These are phyloP conservation scores for Abramis brama DNA, from an alignment of 2,113 vertebrate species.

Conservation along the genomic window DNA sequence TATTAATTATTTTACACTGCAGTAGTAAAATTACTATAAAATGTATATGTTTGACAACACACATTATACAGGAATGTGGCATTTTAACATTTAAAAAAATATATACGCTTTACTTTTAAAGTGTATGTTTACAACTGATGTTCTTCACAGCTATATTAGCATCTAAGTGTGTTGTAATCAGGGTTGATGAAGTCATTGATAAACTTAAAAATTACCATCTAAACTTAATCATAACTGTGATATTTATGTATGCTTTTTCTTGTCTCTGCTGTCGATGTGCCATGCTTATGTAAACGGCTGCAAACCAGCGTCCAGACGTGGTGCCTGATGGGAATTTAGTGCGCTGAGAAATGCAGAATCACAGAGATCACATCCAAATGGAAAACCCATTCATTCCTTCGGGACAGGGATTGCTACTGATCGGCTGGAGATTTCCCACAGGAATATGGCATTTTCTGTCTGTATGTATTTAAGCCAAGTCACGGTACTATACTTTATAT, in stretches of 20 bases:
- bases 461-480: constrained; percentile 18
- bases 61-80: neutral
- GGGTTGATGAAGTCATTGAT: neutral
- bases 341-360: constrained; percentile 24
- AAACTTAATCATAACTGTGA: neutral
- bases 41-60: neutral
- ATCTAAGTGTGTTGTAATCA: neutral
- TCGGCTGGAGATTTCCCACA: constrained; percentile 21
- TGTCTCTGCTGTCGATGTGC: neutral
- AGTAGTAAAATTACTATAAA: neutral
- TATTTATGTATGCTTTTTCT: neutral
- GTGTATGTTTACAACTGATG: neutral
- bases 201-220: neutral
- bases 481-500: constrained; percentile 6
- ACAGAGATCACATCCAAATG: constrained; percentile 25
- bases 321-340: constrained; percentile 17
- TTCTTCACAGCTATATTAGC: neutral
- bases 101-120: neutral
- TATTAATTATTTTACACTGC: neutral
- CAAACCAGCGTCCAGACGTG: neutral
- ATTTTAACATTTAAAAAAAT: neutral
- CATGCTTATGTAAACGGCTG: neutral
- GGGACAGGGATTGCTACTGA: constrained; percentile 20
- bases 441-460: constrained; percentile 40
- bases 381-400: neutral